phyloP scores from a whole-genome alignment of 2,888 invertebrate genomes.

The Anoplius nigerrimus region DNA sequence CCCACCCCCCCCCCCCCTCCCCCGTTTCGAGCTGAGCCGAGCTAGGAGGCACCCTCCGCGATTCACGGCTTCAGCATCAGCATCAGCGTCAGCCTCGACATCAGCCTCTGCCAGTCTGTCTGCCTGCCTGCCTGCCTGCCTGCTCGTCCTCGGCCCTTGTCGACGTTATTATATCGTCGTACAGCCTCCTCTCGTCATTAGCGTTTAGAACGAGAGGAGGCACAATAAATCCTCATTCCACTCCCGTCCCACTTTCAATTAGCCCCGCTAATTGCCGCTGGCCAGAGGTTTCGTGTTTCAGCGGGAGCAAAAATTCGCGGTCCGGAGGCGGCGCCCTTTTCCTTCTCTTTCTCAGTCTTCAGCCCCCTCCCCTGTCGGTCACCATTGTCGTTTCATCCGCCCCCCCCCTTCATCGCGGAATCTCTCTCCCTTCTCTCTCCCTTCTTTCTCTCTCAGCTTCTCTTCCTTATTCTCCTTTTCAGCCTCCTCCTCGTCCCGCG shows the following conservation, averaged over 20 bases:
- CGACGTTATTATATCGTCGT: conserved; percentile 16
- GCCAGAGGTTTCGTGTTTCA: conserved; percentile 52
- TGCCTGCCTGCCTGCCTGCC: not conserved
- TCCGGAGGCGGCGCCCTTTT: not conserved
- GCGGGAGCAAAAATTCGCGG: conserved; percentile 36
- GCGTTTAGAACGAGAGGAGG: conserved; percentile 33
- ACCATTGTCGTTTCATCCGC: no score
- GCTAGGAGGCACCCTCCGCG: no score
- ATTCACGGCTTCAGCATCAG: no score
- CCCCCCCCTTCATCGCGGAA: not conserved
- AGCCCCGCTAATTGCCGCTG: conserved; percentile 53
- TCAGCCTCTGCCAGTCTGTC: not conserved
- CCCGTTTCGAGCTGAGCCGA: no score
- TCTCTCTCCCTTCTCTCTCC: not conserved
- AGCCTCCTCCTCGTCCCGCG: no score
- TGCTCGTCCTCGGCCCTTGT: conserved; percentile 5
- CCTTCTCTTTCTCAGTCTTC: not conserved
- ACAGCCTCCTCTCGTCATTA: conserved; percentile 28
- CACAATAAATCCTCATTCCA: conserved; percentile 63
- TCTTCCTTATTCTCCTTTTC: no score
- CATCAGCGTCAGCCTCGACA: no score
- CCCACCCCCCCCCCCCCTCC: no score
- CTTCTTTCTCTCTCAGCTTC: not conserved
- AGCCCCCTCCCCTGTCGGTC: not conserved
- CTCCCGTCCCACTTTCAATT: conserved; percentile 59